phyloP scores from a whole-genome alignment of 2,888 invertebrate genomes.

The Spatulosminthurus flaviceps region DNA sequence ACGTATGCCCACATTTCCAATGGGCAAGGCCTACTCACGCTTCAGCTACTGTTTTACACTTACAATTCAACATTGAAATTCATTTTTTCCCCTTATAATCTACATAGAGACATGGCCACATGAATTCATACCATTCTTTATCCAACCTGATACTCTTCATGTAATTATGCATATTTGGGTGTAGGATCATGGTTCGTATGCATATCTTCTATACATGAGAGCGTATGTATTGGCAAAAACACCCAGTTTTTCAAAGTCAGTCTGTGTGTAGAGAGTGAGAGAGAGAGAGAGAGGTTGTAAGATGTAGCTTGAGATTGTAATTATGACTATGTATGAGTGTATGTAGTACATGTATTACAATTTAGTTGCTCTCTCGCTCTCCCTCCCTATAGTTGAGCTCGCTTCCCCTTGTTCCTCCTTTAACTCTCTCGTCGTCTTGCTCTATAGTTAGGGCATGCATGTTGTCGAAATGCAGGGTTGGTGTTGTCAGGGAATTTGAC shows the following conservation, averaged over 20 bases:
- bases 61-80: neutral
- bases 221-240: too few relatives aligned
- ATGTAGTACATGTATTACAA: too few relatives aligned
- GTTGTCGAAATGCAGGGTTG: too few relatives aligned
- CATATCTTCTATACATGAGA: too few relatives aligned
- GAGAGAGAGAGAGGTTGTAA: too few relatives aligned
- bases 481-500: neutral
- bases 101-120: neutral
- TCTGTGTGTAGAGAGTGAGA: too few relatives aligned
- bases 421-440: neutral
- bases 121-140: neutral
- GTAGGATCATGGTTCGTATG: too few relatives aligned
- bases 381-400: neutral
- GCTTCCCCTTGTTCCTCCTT: slow-evolving; percentile 22
- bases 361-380: neutral
- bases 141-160: neutral
- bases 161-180: too few relatives aligned
- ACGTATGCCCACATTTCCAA: neutral
- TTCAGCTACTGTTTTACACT: slow-evolving; percentile 24
- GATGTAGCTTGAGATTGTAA: too few relatives aligned
- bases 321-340: too few relatives aligned
- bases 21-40: slow-evolving; percentile 8
- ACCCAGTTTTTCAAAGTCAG: too few relatives aligned
- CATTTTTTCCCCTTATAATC: neutral
- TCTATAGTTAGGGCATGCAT: too few relatives aligned